Base-by-base conservation (phyloP, 2,113 vertebrate genomes). In the Rhagologus leucostigma region DNA sequence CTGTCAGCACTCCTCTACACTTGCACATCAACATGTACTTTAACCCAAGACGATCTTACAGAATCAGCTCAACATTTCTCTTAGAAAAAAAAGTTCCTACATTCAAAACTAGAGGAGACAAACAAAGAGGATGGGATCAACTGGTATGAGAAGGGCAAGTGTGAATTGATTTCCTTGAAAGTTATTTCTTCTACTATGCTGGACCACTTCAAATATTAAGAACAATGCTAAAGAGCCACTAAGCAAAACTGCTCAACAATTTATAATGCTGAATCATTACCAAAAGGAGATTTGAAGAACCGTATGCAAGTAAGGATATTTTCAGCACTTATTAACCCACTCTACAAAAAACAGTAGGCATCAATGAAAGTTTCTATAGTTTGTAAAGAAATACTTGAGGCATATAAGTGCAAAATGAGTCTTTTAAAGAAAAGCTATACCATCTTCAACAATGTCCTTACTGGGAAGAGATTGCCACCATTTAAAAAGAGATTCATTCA, bases 391-490 rank as follows among this genome's bases (percentile, higher is more conserved):
- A 92, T 74, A 93, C 5, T 91, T 80, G 90, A 97, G 92, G 89
- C 83, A 80, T 93, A 0, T 77, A 93, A 95, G 93, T 90, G 87
- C 67, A 90, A 96, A 92, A 96, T 13, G 13, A 93, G 88, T 97
- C 77, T 92, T 88, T 93, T 50, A 93, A 96, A 94, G 86, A 95
- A 97, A 96, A 96, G 73, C 20, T 86, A 70, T 84, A 96, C 95
- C 95, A 95, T 96, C 95, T 96, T 96, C 93, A 96, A 94, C 92
- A 90, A 94, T 29, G 80, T 96, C 94, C 95, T 97, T 96, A 95
- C 90, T 95, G 83, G 82, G 88, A 97, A 97, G 93, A 94, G 94
- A 94, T 59, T 95, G 89, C 83, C 81, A 93, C 95, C 95, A 96
- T 96, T 97, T 94, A 96, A 95, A 95, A 95, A 97, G 78, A 93